Evolutionary conservation across 2,113 vertebrate species (phyloP), one percentile per base, ranked within the genome.

Genomic region (Osmerus mordax): DNA sequence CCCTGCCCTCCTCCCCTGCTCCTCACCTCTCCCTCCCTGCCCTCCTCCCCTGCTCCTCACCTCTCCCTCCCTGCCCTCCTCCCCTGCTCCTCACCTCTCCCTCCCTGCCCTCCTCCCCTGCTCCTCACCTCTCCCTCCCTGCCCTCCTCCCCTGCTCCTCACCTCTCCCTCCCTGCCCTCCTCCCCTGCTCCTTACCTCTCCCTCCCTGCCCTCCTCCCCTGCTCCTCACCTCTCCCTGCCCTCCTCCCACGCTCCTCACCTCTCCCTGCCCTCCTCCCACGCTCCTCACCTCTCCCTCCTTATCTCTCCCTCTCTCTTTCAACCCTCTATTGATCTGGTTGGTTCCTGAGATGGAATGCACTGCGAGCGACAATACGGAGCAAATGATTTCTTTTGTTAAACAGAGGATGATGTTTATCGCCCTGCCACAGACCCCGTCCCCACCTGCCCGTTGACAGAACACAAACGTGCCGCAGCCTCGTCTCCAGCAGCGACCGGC

Each of bases 321-420:
- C 70, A 72, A 60, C 72, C 66, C 19, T 1, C 60, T 76, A n/a
- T 41, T 71, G 70, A 78, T 82, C 73, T 62, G n/a, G 5, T 19
- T 73, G 66, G 41, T 15, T 71, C 60, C 52, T 65, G 61, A 75
- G 73, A 74, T 75, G 9, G 7, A 19, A 58, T 65, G 53, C 12
- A 28, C 67, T 62, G 77, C 53, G 74, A 76, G 54, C 28, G 52
- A 69, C 74, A 80, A 81, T 75, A 78, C 75, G 59, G 65, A 78
- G 72, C 75, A 76, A 84, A 85, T 73, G 67, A 80, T 81, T 84
- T 83, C 72, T 80, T 72, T 86, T 74, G 71, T 75, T 3, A 76
- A 80, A 71, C 53, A 51, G 73, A 76, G 77, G 65, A 67, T 74
- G 83, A 80, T 78, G 74, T 84, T 88, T 86, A 84, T 87, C 81